Evolutionary conservation across 2,888 invertebrate genomes (phyloP), one percentile per base, ranked within the genome.

Genomic region (Barypeithes pellucidus): DNA sequence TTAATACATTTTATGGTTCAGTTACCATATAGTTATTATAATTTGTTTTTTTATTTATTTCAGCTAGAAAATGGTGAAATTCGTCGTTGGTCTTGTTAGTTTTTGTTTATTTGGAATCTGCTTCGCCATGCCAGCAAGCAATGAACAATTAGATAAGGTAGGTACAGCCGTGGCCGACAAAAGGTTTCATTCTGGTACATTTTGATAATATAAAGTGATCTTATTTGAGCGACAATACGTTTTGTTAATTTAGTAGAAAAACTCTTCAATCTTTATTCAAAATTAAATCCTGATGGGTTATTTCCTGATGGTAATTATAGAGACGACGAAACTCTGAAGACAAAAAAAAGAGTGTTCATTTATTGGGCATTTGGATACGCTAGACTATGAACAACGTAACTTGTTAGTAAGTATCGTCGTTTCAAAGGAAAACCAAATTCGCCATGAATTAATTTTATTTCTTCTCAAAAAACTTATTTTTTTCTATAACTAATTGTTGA

Each of bases 141-240:
- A 82, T 41, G 81, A 82, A 52, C 81, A 81, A 73, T 77, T 82
- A 54, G 82, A 82, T 76, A 82, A 82, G 80, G 82, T 83, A 71
- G 78, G 77, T 61, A 11, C 33, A n/a, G 39, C 16, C 1, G n/a
- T 12, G 12, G 12, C 39, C n/a, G 9, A n/a, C 7, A n/a, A 29
- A 29, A 29, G n/a, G n/a, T 3, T 39, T n/a, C 39, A 39, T 39
- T 11, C 9, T 39, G n/a, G n/a, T n/a, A n/a, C n/a, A n/a, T n/a
- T n/a, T n/a, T n/a, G n/a, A n/a, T n/a, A n/a, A n/a, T n/a, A n/a
- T n/a, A n/a, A n/a, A n/a, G n/a, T n/a, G n/a, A n/a, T n/a, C n/a
- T n/a, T n/a, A n/a, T n/a, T n/a, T n/a, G n/a, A n/a, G n/a, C n/a
- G n/a, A n/a, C n/a, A n/a, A n/a, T n/a, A n/a, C n/a, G n/a, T n/a